Conservation (phyloP, 2,797 vertebrate genomes). For the Platalea minor region DNA sequence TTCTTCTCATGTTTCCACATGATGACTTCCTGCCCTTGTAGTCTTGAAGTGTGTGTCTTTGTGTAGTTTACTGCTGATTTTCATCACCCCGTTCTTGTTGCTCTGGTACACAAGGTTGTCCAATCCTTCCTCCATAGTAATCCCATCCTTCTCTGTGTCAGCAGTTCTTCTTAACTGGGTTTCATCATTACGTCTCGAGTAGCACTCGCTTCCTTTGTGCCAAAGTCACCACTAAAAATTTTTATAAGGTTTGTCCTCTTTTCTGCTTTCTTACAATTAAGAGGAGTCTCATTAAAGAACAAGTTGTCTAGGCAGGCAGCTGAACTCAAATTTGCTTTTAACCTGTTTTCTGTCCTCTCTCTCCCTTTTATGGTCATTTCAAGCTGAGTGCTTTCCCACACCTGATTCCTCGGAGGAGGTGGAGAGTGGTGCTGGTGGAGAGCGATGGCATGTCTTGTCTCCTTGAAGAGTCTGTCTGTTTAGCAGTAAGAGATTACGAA, state of each 20-base stretch:
- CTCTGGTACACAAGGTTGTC: not conserved
- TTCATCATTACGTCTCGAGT: not conserved
- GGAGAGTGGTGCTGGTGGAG: not conserved
- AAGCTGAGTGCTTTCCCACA: not conserved
- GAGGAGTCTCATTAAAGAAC: not conserved
- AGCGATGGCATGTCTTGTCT: not conserved
- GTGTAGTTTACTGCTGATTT: not conserved
- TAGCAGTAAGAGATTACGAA: not conserved
- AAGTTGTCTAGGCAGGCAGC: not conserved
- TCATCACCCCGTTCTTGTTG: not conserved
- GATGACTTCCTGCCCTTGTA: not conserved
- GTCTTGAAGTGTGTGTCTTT: not conserved
- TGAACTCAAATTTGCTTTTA: not conserved
- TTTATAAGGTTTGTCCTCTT: not conserved
- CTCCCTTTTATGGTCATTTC: not conserved
- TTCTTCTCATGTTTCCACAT: not conserved
- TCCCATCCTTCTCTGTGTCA: not conserved
- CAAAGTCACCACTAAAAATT: not conserved
- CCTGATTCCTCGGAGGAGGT: not conserved
- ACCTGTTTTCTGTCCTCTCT: not conserved
- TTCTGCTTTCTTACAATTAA: not conserved
- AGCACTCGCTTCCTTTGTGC: not conserved
- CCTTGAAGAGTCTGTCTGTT: not conserved
- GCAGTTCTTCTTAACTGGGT: not conserved
- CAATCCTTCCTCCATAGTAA: not conserved